phyloP scores from a whole-genome alignment of 1,140 invertebrate genomes.

The Anagrus nilaparvatae region DNA sequence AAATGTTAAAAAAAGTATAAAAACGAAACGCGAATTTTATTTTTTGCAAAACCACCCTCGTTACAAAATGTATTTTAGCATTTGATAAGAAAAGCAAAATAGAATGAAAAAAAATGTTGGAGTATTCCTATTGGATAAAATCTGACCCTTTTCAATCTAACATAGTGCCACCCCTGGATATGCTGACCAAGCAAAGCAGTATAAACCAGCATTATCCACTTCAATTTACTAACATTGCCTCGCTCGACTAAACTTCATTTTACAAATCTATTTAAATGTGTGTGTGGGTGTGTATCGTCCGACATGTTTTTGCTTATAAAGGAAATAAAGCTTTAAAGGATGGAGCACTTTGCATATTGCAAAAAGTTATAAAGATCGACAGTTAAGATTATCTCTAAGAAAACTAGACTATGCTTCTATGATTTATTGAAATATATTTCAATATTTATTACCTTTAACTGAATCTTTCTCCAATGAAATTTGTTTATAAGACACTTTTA shows the following conservation, averaged over 20 bases:
- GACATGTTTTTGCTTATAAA: constrained; percentile 9
- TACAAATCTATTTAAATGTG: neutral
- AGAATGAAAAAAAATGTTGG: constrained; percentile 38
- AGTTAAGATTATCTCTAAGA: too few species aligned
- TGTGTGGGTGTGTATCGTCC: neutral
- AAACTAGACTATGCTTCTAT: constrained; percentile 22
- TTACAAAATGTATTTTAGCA: too few species aligned
- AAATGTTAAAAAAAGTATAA: too few species aligned
- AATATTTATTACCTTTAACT: neutral
- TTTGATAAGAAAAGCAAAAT: too few species aligned
- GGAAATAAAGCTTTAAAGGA: constrained; percentile 8
- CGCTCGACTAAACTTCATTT: neutral
- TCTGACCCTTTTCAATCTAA: constrained; percentile 37
- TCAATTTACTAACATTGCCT: constrained; percentile 10
- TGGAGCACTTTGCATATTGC: constrained; percentile 15
- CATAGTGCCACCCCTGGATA: constrained; percentile 29
- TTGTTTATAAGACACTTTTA: too few species aligned
- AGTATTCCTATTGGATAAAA: constrained; percentile 31
- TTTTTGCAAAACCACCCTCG: too few species aligned
- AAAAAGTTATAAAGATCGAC: too few species aligned
- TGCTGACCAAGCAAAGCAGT: constrained; percentile 41
- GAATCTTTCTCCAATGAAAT: neutral
- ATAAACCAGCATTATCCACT: constrained; percentile 13
- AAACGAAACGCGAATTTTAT: too few species aligned
- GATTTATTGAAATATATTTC: constrained; percentile 13